Conservation (phyloP, 1,140 invertebrate genomes). For the Drosophila nebulosa region DNA sequence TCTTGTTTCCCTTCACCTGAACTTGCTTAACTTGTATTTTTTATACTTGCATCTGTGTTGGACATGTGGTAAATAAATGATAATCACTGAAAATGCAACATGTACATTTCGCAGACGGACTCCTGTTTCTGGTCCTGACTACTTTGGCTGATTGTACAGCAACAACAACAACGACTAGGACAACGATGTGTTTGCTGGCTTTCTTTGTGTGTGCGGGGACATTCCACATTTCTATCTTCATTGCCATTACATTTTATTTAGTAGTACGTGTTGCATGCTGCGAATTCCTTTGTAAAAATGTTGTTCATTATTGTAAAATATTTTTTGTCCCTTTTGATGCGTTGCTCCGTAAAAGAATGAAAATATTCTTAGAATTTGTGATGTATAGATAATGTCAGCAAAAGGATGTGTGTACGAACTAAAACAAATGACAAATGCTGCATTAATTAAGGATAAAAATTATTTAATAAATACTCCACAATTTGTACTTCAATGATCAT, state of each 20-base stretch:
- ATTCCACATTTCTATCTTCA: conserved; percentile 14
- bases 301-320: conserved; percentile 59
- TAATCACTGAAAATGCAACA: conserved; percentile 45
- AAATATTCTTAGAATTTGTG: conserved; percentile 39
- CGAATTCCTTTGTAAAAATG: conserved; percentile 47
- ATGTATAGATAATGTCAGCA: conserved; percentile 10
- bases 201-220: conserved; percentile 12
- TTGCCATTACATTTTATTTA: conserved; percentile 62
- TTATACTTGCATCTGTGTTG: conserved; percentile 21
- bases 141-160: conserved; percentile 52
- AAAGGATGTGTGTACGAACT: neutral
- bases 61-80: conserved; percentile 59
- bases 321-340: conserved; percentile 18
- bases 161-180: conserved; percentile 9
- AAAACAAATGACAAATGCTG: neutral
- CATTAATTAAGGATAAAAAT: neutral
- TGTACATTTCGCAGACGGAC: conserved; percentile 39
- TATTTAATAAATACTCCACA: too few species aligned
- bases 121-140: conserved; percentile 32
- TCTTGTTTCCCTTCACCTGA: conserved; percentile 1
- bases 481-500: too few species aligned
- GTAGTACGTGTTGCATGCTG: conserved; percentile 58
- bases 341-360: neutral
- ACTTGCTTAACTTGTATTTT: conserved; percentile 30
- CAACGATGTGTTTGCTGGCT: neutral